Percentiles rank a stretch among this genome's conserved stretches.
Evolutionary conservation across 2,888 invertebrate genomes (phyloP).

Genomic region (Cephus pulcher): DNA sequence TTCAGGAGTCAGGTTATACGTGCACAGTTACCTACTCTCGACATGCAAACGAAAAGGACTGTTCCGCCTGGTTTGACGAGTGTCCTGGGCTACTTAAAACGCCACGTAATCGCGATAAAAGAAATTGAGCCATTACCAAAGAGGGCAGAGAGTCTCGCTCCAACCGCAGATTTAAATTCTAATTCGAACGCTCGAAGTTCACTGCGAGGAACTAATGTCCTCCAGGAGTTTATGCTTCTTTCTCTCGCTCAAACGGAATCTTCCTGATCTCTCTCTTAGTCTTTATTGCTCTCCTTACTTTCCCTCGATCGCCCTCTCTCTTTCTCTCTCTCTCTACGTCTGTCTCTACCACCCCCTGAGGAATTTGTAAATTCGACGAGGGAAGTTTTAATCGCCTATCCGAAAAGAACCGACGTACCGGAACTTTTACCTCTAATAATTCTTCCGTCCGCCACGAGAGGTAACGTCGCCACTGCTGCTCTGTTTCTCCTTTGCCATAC

Average conservation of each 20-base stretch:
- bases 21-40: not conserved
- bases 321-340: not conserved
- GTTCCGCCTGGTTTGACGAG: slow-evolving; percentile 6
- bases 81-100: slow-evolving; percentile 10
- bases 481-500: not conserved
- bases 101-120: slow-evolving; percentile 31
- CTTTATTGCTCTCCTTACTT: slow-evolving; percentile 21
- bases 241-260: not conserved
- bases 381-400: slow-evolving; percentile 59
- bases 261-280: not conserved
- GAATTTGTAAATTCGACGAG: slow-evolving; percentile 58
- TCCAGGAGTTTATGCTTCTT: slow-evolving; percentile 10
- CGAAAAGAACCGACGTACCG: slow-evolving; percentile 24
- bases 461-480: not conserved
- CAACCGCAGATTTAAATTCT: slow-evolving; percentile 46
- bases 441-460: not conserved
- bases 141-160: slow-evolving; percentile 28
- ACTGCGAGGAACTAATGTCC: slow-evolving; percentile 22
- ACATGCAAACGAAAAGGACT: not conserved
- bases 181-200: slow-evolving; percentile 32
- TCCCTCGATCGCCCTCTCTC: not conserved
- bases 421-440: not conserved
- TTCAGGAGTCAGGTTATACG: not conserved
- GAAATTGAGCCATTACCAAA: slow-evolving; percentile 44
- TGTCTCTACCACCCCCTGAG: slow-evolving; percentile 39